phyloP scores from a whole-genome alignment of 2,113 vertebrate species.

The Microcebus jonahi region DNA sequence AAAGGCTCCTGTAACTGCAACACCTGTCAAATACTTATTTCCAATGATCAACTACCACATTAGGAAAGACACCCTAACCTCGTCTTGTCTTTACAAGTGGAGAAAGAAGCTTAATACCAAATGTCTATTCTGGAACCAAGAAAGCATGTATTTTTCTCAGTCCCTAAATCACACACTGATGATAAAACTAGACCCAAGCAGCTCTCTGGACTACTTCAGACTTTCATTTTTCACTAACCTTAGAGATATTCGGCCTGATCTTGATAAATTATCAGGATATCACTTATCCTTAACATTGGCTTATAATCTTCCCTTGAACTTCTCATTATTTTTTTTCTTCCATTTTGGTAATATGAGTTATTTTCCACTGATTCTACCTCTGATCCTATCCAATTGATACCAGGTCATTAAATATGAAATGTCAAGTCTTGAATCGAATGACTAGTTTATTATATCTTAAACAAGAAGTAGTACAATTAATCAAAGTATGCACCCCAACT shows the following conservation, averaged over 20 bases:
- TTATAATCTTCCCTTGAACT: neutral
- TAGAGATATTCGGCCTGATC: neutral
- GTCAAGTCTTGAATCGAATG: no score
- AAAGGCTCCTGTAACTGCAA: neutral
- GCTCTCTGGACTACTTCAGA: neutral
- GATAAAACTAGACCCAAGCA: slow-evolving; percentile 39
- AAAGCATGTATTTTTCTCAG: slow-evolving; percentile 41
- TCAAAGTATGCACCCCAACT: no score
- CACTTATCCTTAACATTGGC: neutral
- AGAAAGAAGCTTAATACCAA: slow-evolving; percentile 28
- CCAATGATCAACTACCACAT: neutral
- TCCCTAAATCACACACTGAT: slow-evolving; percentile 59
- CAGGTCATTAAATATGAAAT: no score
- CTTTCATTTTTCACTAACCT: neutral
- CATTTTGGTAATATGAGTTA: neutral
- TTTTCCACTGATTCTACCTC: neutral
- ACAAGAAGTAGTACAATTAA: no score
- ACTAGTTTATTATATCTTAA: no score
- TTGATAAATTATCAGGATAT: neutral
- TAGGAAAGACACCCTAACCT: neutral
- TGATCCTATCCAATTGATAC: neutral
- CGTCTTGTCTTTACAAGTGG: slow-evolving; percentile 10
- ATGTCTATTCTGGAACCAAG: slow-evolving; percentile 40
- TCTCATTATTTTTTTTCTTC: neutral
- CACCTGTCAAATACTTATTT: slow-evolving; percentile 22